Evolutionary conservation across 2,888 invertebrate species (phyloP), one percentile per base, ranked within the genome.

Genomic region (Nephrotoma guestfalica): DNA sequence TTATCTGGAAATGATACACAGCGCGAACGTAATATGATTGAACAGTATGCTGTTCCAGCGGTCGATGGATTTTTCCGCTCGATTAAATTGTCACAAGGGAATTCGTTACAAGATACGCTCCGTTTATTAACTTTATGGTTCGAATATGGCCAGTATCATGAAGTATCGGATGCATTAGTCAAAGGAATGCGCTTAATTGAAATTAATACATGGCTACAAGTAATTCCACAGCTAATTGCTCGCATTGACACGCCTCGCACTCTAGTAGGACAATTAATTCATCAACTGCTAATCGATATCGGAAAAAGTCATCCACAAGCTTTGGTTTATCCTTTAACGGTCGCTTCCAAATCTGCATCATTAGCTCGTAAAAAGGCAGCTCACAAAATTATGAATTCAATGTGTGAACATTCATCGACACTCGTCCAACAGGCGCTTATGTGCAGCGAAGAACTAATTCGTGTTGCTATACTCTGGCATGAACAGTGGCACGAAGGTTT

Each of bases 401-500:
- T 99, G 97, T 95, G 97, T 88, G 99, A 99, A 88, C 97, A 98
- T 91, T 98, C 97, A 86, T 95, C 95, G 15, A 95, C 94, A 42
- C 92, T 99, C 85, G 99, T 99, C 0, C 96, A 96, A 89, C 99
- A 99, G 91, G 99, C 99, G 0, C 94, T 98, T 89, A 96, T 98
- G 96, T 98, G 98, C 87, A 95, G 98, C 84, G 99, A 99, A 89
- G 99, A 99, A 91, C 93, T 99, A 86, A 99, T 99, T 87, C 93
- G 99, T 86, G 98, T 99, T 0, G 99, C 99, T 1, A 99, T 99
- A 88, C 92, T 99, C 18, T 99, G 99, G 99, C 99, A 99, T 90
- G 99, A 99, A 91, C 95, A 98, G 89, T 99, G 99, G 99, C 98
- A 99, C 90, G 99, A 99, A 91, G 99, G 98, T 0, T 92, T 99